Evolutionary conservation across 2,797 vertebrate species (phyloP), one percentile per base, ranked within the genome.

Genomic region (Chromis chromis): DNA sequence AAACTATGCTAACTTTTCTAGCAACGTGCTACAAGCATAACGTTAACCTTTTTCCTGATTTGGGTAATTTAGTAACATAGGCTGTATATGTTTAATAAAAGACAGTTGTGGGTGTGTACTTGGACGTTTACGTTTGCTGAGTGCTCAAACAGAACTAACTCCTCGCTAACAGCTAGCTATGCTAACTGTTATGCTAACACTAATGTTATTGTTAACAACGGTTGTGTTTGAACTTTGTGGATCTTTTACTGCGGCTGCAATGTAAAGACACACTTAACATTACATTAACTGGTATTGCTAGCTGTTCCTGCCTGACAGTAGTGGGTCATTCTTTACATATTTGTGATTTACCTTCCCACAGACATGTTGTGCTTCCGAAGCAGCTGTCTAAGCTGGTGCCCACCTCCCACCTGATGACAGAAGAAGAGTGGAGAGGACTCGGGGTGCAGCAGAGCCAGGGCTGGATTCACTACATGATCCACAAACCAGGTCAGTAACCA

Each of bases 381-480:
- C 93, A 94, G 80, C 80, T 95, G 86, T 94, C 94, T 16, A 95
- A 95, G 64, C 86, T 95, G 89, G 95, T 95, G 64, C 93, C 95
- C 4, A 61, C 92, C 40, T 90, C 94, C 62, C 94, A 95, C 77
- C 88, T 95, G 81, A 95, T 95, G 95, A 74, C 91, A 14, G 94
- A 95, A 19, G 94, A 95, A 0, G 95, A 95, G 76, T 95, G 95
- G 95, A 92, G 94, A 74, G 91, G 91, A 27, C 84, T 95, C 1
- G 95, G 94, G 10, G 94, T 95, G 16, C 94, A 95, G 58, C 95
- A 95, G 88, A 95, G 95, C 66, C 91, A 94, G 65, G 95, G 95
- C 75, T 95, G 95, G 95, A 90, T 94, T 57, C 95, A 95, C 81
- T 95, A 95, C 85, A 95, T 95, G 95, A 92, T 95, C 65, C 95